Evolutionary conservation across 2,888 invertebrate genomes (phyloP), one percentile per base, ranked within the genome.

Genomic region (Mythimna pallens): DNA sequence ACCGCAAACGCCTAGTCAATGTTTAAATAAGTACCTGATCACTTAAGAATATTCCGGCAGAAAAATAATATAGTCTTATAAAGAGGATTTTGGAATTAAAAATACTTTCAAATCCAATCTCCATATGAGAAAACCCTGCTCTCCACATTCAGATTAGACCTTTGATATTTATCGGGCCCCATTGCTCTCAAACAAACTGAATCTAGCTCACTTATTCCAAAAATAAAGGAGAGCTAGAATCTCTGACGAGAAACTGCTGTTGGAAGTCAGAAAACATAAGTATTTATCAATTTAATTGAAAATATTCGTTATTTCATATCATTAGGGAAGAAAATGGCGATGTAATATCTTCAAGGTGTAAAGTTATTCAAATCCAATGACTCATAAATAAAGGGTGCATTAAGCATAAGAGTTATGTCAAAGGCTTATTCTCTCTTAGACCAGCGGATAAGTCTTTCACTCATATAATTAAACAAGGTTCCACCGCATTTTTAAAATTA

Each of bases 361-460:
- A 30, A 43, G 8, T 58, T 47, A 69, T 69, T 30, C 6, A 17
- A 14, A 59, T 59, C 20, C 22, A 54, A 75, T 34, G 14, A 50
- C 4, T 59, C 9, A 22, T 55, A 55, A 12, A 12, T 57, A 64
- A 47, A 78, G 17, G 14, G 17, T 47, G 20, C 47, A 62, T 20
- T 17, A 62, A 34, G 17, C 10, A 36, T 20, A 40, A 52, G 6
- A 5, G 50, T 52, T 52, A 9, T 52, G 7, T 52, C n/a, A 30
- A 63, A 36, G 55, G 43, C 47, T 62, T 70, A 30, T 81, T 70
- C 59, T 63, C 9, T 25, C 40, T 76, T 61, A 50, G 59, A 61
- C 54, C 66, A 70, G 70, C 55, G 58, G 65, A 66, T 65, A 50
- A 25, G 22, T 52, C 3, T 58, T 75, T 43, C 20, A n/a, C 34